Base-by-base conservation (phyloP, 1,140 invertebrate species). In the Dreissena rostriformis region DNA sequence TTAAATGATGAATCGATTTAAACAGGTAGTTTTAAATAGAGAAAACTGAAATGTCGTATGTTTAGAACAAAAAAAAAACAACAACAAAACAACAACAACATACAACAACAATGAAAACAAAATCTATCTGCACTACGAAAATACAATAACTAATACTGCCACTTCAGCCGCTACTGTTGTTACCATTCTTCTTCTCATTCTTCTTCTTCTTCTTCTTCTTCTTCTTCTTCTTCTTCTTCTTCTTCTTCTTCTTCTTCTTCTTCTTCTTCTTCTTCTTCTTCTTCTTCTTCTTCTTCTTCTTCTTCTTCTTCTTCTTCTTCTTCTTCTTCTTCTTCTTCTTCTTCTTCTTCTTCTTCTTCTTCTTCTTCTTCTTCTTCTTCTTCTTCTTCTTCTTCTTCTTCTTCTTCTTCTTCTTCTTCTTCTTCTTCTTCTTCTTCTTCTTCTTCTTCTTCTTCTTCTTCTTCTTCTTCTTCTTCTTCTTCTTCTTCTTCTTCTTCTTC, bases 181-280 rank as follows among this genome's bases (percentile, higher is more conserved):
- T n/a, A n/a, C n/a, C n/a, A n/a, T n/a, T n/a, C n/a, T n/a, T n/a
- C 39, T 7, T 6, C 28, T 4, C 66, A 24, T 65, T 39, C 74
- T 78, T 22, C 66, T 19, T 65, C 0, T 78, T 63, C 53, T 0
- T 66, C 29, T 66, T 55, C 72, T 26, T 72, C 66, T 81, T 51
- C 51, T 52, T 57, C 51, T 81, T 65, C 51, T 63, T 72, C 78
- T 81, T 67, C 65, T 63, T 81, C 26, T 81, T 63, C 65, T 65
- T 81, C 78, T 81, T 63, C 28, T 63, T 74, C 65, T 81, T 51
- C 72, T 39, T 2, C 8, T 39, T 2, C 2, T 39, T n/a, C n/a
- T n/a, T n/a, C n/a, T n/a, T n/a, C n/a, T n/a, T 61, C 63, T 67
- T 80, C 67, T 71, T 61, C 63, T 67, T 80, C 67, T 71, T 39